phyloP scores from a whole-genome alignment of 2,888 invertebrate species.

The Nemotelus nigrinus region DNA sequence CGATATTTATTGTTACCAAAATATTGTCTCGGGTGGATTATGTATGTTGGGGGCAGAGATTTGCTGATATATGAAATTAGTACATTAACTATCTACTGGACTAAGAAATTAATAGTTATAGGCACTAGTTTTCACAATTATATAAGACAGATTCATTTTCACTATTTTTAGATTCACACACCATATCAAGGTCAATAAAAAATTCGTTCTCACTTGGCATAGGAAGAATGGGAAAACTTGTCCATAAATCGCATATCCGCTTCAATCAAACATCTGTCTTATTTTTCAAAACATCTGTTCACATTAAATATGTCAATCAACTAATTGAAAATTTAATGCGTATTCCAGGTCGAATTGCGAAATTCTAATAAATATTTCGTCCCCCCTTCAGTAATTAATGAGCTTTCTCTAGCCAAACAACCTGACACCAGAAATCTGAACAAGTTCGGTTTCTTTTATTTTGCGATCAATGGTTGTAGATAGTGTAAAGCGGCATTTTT shows the following conservation, averaged over 20 bases:
- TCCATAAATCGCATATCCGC: background rate
- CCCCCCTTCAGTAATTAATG: slow-evolving; percentile 37
- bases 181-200: background rate
- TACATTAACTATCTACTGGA: no score
- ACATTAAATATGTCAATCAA: background rate
- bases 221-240: background rate
- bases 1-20: no score
- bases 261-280: background rate
- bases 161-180: background rate
- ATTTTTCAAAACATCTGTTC: background rate
- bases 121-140: background rate
- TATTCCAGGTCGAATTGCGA: background rate
- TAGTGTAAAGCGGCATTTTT: slow-evolving; percentile 37
- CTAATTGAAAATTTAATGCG: slow-evolving; percentile 3
- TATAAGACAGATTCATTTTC: background rate
- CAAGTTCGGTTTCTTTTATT: slow-evolving; percentile 40
- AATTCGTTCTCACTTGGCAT: background rate
- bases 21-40: no score
- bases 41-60: no score
- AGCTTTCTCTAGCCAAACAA: slow-evolving; percentile 40
- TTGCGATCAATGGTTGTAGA: slow-evolving; percentile 33
- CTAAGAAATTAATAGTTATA: background rate
- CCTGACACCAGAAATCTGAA: slow-evolving; percentile 27
- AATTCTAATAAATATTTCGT: background rate
- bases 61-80: no score